phyloP scores from a whole-genome alignment of 2,113 vertebrate genomes.

The Cnemophilus loriae region DNA sequence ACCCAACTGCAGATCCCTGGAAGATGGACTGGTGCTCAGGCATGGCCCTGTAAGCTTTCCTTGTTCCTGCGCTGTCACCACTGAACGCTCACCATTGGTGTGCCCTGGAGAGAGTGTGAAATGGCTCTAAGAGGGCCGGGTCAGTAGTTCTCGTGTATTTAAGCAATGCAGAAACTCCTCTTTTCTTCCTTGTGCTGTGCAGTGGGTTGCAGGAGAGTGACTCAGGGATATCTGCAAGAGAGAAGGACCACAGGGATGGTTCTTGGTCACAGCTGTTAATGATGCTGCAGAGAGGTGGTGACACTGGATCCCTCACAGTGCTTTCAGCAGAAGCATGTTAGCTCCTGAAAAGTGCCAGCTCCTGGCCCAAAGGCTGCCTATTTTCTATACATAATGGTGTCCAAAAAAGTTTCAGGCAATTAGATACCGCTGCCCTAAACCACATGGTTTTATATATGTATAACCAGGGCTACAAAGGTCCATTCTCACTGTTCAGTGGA shows the following conservation, averaged over 20 bases:
- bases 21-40: background rate
- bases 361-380: background rate
- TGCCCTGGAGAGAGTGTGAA: background rate
- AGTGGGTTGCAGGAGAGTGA: background rate
- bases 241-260: background rate
- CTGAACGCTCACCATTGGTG: fast-evolving
- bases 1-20: background rate
- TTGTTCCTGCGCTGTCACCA: background rate
- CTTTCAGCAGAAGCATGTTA: background rate
- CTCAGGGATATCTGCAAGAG: background rate
- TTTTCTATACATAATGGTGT: background rate
- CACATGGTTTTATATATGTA: background rate
- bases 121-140: background rate
- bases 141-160: background rate
- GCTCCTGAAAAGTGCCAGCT: background rate
- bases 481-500: background rate
- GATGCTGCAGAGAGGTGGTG: background rate
- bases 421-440: background rate
- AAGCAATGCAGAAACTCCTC: background rate
- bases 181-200: background rate
- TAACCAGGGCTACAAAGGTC: background rate
- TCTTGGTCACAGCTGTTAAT: background rate
- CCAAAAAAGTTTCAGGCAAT: background rate
- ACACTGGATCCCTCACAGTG: background rate
- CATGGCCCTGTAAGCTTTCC: background rate